A percentile compares a stretch with the other conserved stretches of the same genome.
Conservation (phyloP, 2,888 invertebrate genomes). For the Dermolepida albohirtum region DNA sequence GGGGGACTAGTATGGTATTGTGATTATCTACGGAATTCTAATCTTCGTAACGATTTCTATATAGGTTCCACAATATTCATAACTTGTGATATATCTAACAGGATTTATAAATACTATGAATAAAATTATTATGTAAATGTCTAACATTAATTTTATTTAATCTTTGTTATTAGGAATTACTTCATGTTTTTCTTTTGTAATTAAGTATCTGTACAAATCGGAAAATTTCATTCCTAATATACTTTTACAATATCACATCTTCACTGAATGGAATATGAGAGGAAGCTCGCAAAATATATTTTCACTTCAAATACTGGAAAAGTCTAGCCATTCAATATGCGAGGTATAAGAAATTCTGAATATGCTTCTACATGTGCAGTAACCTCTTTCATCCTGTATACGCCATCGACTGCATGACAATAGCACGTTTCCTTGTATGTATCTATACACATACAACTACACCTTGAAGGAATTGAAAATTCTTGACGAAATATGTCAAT, state of each 20-base stretch:
- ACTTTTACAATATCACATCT: no score
- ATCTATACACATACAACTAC: slow-evolving; percentile 1
- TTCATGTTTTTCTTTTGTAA: no score
- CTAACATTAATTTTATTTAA: no score
- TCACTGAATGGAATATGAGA: no score
- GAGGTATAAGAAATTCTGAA: slow-evolving; percentile 27
- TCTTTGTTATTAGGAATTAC: no score
- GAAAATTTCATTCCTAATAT: no score
- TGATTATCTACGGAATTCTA: slow-evolving; percentile 14
- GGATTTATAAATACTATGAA: no score
- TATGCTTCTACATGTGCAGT: slow-evolving; percentile 35
- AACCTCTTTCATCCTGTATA: slow-evolving; percentile 33
- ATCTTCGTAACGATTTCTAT: slow-evolving; percentile 1
- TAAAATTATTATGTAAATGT: no score
- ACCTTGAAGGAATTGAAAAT: slow-evolving; percentile 34
- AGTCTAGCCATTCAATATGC: slow-evolving; percentile 32
- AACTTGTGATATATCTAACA: not conserved
- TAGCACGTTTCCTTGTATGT: slow-evolving; percentile 20
- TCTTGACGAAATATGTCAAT: slow-evolving; percentile 38
- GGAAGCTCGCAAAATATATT: not conserved
- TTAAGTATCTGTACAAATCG: no score
- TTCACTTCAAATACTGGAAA: slow-evolving; percentile 13
- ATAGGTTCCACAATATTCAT: not conserved
- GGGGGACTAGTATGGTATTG: not conserved
- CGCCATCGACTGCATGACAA: slow-evolving; percentile 35